Conservation (phyloP, 2,113 vertebrate species). For the Phocoena sinus region DNA sequence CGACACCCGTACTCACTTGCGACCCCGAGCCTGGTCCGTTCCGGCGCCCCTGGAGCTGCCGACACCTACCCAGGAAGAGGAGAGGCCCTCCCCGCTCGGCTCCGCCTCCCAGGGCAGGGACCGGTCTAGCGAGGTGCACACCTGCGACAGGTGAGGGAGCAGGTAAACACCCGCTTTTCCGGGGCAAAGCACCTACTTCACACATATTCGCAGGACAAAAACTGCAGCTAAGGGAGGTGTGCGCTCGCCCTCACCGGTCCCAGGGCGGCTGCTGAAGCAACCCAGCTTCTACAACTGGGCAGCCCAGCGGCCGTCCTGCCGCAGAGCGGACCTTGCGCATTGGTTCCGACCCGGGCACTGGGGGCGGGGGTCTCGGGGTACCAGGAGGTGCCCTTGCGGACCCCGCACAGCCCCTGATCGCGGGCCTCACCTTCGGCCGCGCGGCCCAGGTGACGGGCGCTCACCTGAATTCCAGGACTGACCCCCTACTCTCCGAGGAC, state of each 20-base stretch:
- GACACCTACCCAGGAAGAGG: slow-evolving; percentile 30
- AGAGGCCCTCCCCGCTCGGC: neutral
- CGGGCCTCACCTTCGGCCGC: neutral
- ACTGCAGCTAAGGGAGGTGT: neutral
- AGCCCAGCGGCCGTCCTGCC: neutral
- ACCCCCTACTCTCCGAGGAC: neutral
- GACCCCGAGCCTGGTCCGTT: neutral
- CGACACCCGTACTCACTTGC: slow-evolving; percentile 37
- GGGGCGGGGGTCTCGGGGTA: neutral
- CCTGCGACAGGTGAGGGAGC: slow-evolving; percentile 21
- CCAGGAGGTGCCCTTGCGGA: neutral
- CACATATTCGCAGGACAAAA: neutral
- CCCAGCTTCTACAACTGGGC: neutral
- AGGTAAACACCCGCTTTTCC: neutral
- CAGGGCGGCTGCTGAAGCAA: neutral
- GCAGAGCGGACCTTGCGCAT: neutral
- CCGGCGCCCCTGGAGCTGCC: neutral
- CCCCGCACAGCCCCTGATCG: neutral
- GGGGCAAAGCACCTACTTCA: no score
- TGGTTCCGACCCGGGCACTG: no score
- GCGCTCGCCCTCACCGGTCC: neutral
- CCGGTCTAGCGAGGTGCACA: neutral
- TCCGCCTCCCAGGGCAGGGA: neutral
- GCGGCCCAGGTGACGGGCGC: neutral
- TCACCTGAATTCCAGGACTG: neutral